A percentile compares a stretch with the other conserved stretches of the same genome.
These are phyloP conservation scores for Melanotaenia parkinsoni DNA, from an alignment of 2,797 vertebrate genomes.

Conservation along the genomic window DNA sequence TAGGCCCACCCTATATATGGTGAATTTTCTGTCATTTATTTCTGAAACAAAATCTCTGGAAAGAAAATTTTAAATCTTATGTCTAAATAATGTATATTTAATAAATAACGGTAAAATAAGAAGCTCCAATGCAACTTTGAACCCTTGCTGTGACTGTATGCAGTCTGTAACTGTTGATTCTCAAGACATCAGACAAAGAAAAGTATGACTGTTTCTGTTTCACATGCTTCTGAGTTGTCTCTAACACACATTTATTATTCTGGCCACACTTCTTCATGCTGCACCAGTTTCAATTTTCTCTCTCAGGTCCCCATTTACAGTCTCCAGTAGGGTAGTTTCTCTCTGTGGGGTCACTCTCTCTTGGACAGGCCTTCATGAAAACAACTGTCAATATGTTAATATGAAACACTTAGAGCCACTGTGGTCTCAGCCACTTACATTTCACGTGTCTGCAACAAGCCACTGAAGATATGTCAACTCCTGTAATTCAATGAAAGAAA, in stretches of 20 bases:
- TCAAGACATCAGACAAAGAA: constrained; percentile 38
- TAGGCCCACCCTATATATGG: too few relatives aligned
- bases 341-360: constrained; percentile 77
- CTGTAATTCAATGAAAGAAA: background rate
- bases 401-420: constrained; percentile 62
- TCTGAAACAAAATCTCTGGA: background rate
- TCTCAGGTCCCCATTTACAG: constrained; percentile 81
- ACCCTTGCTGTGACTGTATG: background rate
- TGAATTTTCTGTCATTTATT: background rate
- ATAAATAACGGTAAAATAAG: background rate
- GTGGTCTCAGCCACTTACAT: constrained; percentile 49
- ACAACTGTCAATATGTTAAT: constrained; percentile 86
- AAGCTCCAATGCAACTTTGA: background rate
- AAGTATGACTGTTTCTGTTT: constrained; percentile 37
- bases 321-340: constrained; percentile 78
- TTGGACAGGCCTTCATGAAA: constrained; percentile 71
- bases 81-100: background rate
- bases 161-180: constrained; percentile 13
- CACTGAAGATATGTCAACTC: constrained; percentile 25
- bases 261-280: constrained; percentile 69
- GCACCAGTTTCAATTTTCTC: constrained; percentile 81
- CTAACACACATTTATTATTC: constrained; percentile 79
- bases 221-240: constrained; percentile 54
- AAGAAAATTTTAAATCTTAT: background rate
- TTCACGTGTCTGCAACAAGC: constrained; percentile 43